These are phyloP conservation scores for Acipenser oxyrinchus DNA, from an alignment of 2,797 vertebrate species.

Conservation along the genomic window DNA sequence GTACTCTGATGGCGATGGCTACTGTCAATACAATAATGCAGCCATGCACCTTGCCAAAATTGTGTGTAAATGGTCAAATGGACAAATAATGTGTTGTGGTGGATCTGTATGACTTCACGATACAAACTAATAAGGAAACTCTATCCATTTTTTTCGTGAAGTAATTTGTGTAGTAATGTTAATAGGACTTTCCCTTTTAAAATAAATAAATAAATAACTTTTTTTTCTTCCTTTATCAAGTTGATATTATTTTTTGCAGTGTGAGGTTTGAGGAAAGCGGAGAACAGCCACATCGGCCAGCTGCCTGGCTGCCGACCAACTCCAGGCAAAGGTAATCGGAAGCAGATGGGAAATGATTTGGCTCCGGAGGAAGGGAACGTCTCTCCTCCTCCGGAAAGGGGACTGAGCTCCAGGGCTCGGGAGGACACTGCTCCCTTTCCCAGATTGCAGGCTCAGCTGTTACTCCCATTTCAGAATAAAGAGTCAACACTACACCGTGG, in stretches of 20 bases:
- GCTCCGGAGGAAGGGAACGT: constrained; percentile 67
- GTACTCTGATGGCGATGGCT: no score
- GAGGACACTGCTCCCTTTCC: constrained; percentile 7
- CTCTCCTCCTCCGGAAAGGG: constrained; percentile 48
- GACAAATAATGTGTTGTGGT: no score
- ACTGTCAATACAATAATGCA: no score
- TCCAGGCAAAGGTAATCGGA: constrained; percentile 80
- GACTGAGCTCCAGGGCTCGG: constrained; percentile 31
- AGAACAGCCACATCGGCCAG: constrained; percentile 55
- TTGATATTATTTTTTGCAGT: constrained; percentile 20
- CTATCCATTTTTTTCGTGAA: no score
- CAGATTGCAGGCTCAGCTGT: constrained; percentile 38
- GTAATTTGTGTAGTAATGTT: no score
- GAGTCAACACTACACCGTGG: background rate
- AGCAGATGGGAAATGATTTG: constrained; percentile 79
- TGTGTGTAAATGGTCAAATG: no score
- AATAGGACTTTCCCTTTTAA: no score
- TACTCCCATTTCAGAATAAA: constrained; percentile 40
- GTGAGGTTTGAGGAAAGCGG: constrained; percentile 38
- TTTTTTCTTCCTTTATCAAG: no score
- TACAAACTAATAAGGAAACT: no score
- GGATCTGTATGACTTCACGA: no score
- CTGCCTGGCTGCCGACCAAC: constrained; percentile 64
- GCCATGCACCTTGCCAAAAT: no score
- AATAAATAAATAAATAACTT: no score